Base-by-base conservation (phyloP, 2,113 vertebrate species). In the Xyrauchen texanus region DNA sequence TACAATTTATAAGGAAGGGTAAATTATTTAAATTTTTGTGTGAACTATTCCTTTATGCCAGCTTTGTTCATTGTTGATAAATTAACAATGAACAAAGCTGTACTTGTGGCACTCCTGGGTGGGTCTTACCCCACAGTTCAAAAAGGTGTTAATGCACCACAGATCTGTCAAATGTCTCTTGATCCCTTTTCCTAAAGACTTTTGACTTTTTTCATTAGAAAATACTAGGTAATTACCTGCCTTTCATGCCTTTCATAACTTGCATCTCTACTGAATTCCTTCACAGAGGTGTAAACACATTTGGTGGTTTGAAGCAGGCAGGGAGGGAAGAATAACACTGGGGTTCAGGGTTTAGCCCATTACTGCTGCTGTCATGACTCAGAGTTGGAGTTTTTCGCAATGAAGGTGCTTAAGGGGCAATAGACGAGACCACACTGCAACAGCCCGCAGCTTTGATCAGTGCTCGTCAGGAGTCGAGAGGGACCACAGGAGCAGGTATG, bases 211-310 rank as follows among this genome's bases (percentile, higher is more conserved):
- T 88, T 78, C 81, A 85, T 86, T 84, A 88, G 87, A 90, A 93
- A 86, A 89, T 89, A 90, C 89, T 84, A 83, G 79, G 87, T 91
- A 92, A 92, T 92, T 91, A 88, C 79, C 85, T 83, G 84, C 87
- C 86, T 84, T 79, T 85, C 82, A 83, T 77, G 79, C 84, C 83
- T 88, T 85, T 86, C 88, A 88, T 89, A 87, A 88, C 86, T 87
- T 79, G 87, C 86, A 81, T 89, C 89, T 83, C 21, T 34, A 34
- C 21, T 34, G 21, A 88, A 89, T 88, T 82, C 89, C 89, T 84
- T 81, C 86, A 88, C 90, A 88, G 84, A 90, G 88, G 89, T 89
- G 89, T 84, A 87, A 86, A 81, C 60, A 0, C 9, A 84, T 86
- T 83, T 84, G 86, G 89, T 73, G 81, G 84, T 83, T 81, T 82